Evolutionary conservation across 2,797 vertebrate species (phyloP).

Genomic region (Tenualosa thibaudeaui): DNA sequence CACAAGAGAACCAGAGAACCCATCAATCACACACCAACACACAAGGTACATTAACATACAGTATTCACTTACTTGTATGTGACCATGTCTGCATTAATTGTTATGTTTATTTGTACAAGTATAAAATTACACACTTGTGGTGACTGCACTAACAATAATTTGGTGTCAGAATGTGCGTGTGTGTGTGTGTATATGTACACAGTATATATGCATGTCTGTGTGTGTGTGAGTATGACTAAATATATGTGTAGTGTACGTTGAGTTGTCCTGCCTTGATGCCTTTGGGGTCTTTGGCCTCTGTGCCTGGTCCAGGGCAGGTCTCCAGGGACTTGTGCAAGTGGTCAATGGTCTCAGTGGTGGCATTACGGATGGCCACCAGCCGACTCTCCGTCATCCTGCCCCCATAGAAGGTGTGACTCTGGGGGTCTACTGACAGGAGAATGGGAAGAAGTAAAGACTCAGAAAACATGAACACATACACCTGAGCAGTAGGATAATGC

Average conservation of each 20-base stretch:
- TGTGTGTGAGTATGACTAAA: neutral
- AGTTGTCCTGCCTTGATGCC: constrained; percentile 78
- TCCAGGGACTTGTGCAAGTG: constrained; percentile 87
- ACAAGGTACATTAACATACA: too few relatives aligned
- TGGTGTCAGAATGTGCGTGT: neutral
- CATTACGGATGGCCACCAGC: constrained; percentile 73
- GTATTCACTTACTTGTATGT: too few relatives aligned
- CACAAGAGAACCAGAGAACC: neutral
- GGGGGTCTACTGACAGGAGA: constrained; percentile 55
- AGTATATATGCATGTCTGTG: neutral
- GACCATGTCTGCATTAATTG: too few relatives aligned
- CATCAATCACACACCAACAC: neutral
- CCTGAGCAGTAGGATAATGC: neutral
- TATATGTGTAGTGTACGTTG: neutral
- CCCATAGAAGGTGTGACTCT: constrained; percentile 69
- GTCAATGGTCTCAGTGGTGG: constrained; percentile 83
- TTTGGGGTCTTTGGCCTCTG: constrained; percentile 77
- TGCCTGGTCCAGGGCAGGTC: constrained; percentile 77
- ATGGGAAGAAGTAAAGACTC: neutral
- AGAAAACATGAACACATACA: neutral
- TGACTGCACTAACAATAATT: too few relatives aligned
- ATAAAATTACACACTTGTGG: too few relatives aligned
- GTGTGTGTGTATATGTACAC: neutral
- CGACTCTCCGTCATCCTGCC: constrained; percentile 75
- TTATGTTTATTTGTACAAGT: too few relatives aligned